Base-by-base conservation (phyloP, 2,797 vertebrate genomes). In the Fistularia commersonii region DNA sequence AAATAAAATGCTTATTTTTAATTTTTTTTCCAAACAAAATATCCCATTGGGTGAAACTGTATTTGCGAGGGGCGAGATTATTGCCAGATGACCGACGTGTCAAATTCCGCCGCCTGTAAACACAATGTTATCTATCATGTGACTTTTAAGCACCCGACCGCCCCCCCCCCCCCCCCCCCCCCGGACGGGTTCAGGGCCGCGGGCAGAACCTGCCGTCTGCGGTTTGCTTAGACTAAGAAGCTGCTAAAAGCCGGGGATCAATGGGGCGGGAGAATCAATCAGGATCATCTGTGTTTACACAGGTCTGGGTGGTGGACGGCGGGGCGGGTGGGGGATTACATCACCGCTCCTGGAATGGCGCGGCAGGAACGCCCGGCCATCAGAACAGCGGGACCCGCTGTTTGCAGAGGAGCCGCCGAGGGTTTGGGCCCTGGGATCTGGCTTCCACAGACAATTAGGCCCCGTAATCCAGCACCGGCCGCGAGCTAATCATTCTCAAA, bases 201-300 rank as follows among this genome's bases (percentile, higher is more conserved):
- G 7, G 8, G 57, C 57, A 54, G 61, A 72, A 77, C 54, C 54
- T 42, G 57, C 59, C 54, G 82, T 76, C 76, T 72, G 64, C 57
- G 11, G 52, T 73, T 79, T 82, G 81, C 77, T 77, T 79, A 62
- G 72, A 74, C 74, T 77, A 54, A 71, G 61, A 76, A 71, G 80
- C 74, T 76, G 74, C 62, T 85, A 82, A 89, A 85, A 88, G 82
- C 82, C 53, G 72, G 76, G 77, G n/a, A 82, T 82, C 79, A 79
- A 73, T 81, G 8, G 62, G 77, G 75, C 13, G 61, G 74, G 62
- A 46, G 76, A 80, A 88, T 89, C 82, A 74, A 69, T 85, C 79
- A 77, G 79, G 80, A 72, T 80, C 75, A 77, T 84, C 74, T 46
- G 3, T 87, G 86, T 88, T 88, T 87, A 87, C 76, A 77, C 72